These are phyloP conservation scores for Epinephelus awoara DNA, from an alignment of 2,797 vertebrate species.

Conservation along the genomic window DNA sequence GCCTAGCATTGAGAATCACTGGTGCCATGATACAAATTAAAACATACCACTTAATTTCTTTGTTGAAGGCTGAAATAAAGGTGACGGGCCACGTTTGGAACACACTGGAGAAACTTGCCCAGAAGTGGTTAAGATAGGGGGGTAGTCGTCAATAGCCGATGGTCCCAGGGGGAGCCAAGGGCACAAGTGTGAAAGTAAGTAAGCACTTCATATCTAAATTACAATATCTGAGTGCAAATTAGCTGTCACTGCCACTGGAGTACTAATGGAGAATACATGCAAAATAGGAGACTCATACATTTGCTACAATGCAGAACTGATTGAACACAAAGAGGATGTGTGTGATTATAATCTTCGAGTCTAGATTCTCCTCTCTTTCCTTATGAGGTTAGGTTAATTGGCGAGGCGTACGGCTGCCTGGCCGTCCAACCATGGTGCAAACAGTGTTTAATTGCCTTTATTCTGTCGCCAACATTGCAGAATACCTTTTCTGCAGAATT, in stretches of 20 bases:
- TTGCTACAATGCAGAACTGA: constrained; percentile 62
- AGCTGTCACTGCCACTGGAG: constrained; percentile 61
- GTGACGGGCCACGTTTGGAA: constrained; percentile 20
- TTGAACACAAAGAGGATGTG: constrained; percentile 55
- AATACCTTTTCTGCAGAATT: constrained; percentile 66
- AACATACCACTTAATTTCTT: constrained; percentile 38
- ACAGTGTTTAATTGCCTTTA: constrained; percentile 79
- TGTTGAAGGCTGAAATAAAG: constrained; percentile 30
- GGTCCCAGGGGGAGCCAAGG: constrained; percentile 44
- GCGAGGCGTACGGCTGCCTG: constrained; percentile 60
- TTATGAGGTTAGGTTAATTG: constrained; percentile 78
- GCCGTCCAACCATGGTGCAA: constrained; percentile 72
- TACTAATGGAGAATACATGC: constrained; percentile 55
- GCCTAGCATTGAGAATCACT: neutral
- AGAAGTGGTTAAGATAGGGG: constrained; percentile 28
- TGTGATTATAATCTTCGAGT: constrained; percentile 57
- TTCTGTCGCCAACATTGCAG: constrained; percentile 71
- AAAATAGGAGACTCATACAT: constrained; percentile 47
- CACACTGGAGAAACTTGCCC: constrained; percentile 14
- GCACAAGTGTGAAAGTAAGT: constrained; percentile 41
- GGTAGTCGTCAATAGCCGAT: constrained; percentile 27
- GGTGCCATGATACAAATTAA: constrained; percentile 26
- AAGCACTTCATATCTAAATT: constrained; percentile 63
- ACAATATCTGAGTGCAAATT: constrained; percentile 70
- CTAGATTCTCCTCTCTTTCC: constrained; percentile 37